A percentile compares a stretch with the other conserved stretches of the same genome.
Evolutionary conservation across 1,140 invertebrate species (phyloP).

Genomic region (Sipha flava): DNA sequence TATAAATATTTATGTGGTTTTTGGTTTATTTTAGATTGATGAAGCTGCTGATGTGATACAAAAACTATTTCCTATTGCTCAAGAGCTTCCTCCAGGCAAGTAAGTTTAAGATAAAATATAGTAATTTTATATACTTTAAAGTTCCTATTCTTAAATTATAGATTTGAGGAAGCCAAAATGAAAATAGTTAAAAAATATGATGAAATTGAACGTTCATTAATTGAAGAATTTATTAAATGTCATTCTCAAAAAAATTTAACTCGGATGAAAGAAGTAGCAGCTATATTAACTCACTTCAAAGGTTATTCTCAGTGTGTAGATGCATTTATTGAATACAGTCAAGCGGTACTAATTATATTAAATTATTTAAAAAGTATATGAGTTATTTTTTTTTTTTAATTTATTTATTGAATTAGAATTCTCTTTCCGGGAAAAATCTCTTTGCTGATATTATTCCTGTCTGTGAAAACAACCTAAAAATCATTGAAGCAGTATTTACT

Average conservation of each 20-base stretch:
- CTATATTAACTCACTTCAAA: constrained; percentile 88
- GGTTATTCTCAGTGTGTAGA: constrained; percentile 92
- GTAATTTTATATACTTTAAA: background rate
- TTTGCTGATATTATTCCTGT: constrained; percentile 85
- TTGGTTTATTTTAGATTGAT: constrained; percentile 55
- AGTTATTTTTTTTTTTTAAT: constrained; percentile 39
- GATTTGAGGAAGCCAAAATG: constrained; percentile 78
- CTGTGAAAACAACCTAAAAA: constrained; percentile 77
- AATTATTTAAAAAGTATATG: background rate
- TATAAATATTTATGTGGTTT: background rate
- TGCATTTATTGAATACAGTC: constrained; percentile 94
- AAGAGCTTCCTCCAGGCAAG: constrained; percentile 48
- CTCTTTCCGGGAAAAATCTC: constrained; percentile 71
- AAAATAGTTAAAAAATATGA: constrained; percentile 92
- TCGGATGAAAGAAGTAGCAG: constrained; percentile 88
- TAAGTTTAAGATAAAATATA: background rate
- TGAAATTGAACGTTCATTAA: constrained; percentile 83
- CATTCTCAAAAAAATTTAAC: constrained; percentile 72
- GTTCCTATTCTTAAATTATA: constrained; percentile 40
- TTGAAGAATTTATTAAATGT: constrained; percentile 89
- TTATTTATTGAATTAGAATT: constrained; percentile 48
- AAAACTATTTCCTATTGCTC: constrained; percentile 89
- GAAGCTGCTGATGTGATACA: constrained; percentile 98
- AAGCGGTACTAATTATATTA: constrained; percentile 54
- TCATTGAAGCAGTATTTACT: constrained; percentile 89